Base-by-base conservation (phyloP, 2,797 vertebrate species). In the Spatula clypeata region DNA sequence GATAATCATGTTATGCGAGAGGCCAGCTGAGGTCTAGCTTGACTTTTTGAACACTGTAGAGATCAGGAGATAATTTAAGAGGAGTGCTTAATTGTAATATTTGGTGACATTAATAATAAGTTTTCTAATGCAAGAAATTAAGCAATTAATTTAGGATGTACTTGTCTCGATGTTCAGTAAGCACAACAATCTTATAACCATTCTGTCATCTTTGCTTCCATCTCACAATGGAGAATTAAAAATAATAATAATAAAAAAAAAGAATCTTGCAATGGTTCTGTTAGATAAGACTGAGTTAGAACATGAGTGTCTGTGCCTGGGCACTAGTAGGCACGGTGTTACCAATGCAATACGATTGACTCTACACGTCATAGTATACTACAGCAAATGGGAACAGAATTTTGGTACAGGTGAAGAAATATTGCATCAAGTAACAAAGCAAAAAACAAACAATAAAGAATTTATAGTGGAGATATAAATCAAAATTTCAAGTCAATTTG, bases 51-150 rank as follows among this genome's bases (percentile, higher is more conserved):
- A 36, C 83, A 64, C 14, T 76, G 80, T 74, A 83, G 62, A 61
- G 44, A 88, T 93, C 76, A 94, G 81, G 54, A 74, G 69, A 81
- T 91, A 88, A 96, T 97, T 96, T 97, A 80, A 90, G 89, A 93
- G 88, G 53, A 95, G 54, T 93, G 72, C 45, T 95, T 97, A 97
- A 95, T 96, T 96, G 93, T 96, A 90, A 64, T 83, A 82, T 86
- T 97, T 83, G 77, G 60, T 95, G 62, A 88, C 79, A 53, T 83
- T 95, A 96, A 93, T 97, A 95, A 80, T 93, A 95, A 87, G 57
- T 93, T 96, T 79, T 79, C n/a, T 87, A 83, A 85, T 94, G 38
- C 7, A 42, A 79, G 83, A 94, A 95, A 73, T 58, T 20, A 90
- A 73, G 79, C 79, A 85, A 95, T 95, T 97, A 94, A 95, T 96